Percentiles rank a stretch among this genome's conserved stretches.
These are phyloP conservation scores for Melierax canorus DNA, from an alignment of 2,113 vertebrate genomes.

Conservation along the genomic window DNA sequence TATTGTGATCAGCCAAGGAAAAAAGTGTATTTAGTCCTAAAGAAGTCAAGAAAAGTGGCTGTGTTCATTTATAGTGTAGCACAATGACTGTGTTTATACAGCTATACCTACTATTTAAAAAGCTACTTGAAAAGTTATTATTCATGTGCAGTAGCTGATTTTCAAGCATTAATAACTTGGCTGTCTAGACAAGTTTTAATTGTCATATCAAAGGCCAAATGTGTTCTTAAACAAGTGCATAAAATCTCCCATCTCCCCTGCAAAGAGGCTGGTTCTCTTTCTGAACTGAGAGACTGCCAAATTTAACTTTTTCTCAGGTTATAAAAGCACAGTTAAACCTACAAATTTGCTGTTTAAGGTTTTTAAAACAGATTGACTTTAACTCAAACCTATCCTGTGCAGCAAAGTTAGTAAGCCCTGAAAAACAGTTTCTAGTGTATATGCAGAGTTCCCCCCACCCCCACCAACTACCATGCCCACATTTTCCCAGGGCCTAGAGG, in stretches of 20 bases:
- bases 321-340: conserved; percentile 13
- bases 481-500: conserved; percentile 37
- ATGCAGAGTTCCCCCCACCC: conserved; percentile 14
- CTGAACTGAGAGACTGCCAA: neutral
- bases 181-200: conserved; percentile 68
- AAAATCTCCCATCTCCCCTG: neutral
- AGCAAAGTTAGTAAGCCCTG: conserved; percentile 62
- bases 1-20: conserved; percentile 63
- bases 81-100: conserved; percentile 61
- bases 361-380: neutral
- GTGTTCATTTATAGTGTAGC: conserved; percentile 64
- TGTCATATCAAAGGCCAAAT: conserved; percentile 59
- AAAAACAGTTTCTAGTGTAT: conserved; percentile 66
- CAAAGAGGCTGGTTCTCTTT: neutral
- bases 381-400: conserved; percentile 30
- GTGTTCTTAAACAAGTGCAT: conserved; percentile 21
- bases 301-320: conserved; percentile 17
- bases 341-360: neutral
- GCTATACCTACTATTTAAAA: conserved; percentile 55
- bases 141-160: conserved; percentile 56
- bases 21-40: conserved; percentile 49
- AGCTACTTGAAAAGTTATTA: conserved; percentile 63
- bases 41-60: conserved; percentile 54
- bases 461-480: conserved; percentile 10
- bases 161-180: conserved; percentile 62